Conservation (phyloP, 2,797 vertebrate species). For the Crypturellus tataupa region DNA sequence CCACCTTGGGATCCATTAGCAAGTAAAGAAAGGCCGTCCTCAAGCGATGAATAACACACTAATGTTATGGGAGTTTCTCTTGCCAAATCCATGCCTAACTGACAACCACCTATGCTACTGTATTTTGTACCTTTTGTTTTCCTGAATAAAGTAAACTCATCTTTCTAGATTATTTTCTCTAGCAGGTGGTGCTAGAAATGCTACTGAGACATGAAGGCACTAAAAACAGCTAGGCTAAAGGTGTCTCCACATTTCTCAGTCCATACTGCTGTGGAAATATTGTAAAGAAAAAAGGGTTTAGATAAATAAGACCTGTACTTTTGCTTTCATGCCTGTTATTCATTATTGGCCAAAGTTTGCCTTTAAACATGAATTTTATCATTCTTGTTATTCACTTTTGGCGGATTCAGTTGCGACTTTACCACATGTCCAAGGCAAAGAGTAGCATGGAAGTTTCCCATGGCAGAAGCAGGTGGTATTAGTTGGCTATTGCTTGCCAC, state of each 20-base stretch:
- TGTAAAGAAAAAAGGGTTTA: neutral
- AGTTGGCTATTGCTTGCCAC: constrained; percentile 12
- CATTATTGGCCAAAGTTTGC: neutral
- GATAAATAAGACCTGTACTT: neutral
- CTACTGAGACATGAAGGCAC: neutral
- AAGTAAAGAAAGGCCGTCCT: neutral
- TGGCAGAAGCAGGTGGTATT: neutral
- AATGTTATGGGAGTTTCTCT: neutral
- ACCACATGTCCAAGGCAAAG: neutral
- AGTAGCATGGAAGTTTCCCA: neutral
- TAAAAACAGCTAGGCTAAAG: neutral
- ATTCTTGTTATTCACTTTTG: constrained; percentile 29
- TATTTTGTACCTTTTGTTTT: neutral
- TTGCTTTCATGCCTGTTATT: neutral
- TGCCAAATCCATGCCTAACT: neutral
- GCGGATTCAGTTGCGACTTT: neutral
- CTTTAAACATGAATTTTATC: constrained; percentile 15
- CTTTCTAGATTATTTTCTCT: neutral
- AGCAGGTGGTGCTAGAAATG: neutral
- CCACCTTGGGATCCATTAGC: neutral
- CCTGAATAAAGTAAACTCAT: neutral
- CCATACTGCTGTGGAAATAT: neutral
- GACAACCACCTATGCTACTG: neutral
- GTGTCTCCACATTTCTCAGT: neutral
- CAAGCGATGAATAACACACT: neutral